Base-by-base conservation (phyloP, 2,113 vertebrate species). In the Nothoprocta pentlandii region DNA sequence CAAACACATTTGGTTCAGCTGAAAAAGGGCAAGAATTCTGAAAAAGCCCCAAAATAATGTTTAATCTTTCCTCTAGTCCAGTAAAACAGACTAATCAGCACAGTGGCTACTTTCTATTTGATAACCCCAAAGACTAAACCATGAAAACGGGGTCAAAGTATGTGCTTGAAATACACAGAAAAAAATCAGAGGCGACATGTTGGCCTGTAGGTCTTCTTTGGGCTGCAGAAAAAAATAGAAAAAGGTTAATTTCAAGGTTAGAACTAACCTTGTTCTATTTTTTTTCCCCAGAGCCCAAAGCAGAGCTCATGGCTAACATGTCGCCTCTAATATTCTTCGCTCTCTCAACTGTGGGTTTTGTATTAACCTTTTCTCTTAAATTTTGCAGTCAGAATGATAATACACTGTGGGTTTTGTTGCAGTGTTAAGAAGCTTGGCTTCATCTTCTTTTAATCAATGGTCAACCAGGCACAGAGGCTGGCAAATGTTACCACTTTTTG, bases 241-340 rank as follows among this genome's bases (percentile, higher is more conserved):
- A 91, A 96, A 97, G 94, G 92, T 95, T 97, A 96, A 96, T 95
- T 96, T 97, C 95, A 96, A 97, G 95, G 95, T 96, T 96, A 97
- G 91, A 96, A 95, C 92, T 94, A 96, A 96, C 96, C 93, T 95
- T 96, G 84, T 68, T 93, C 78, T 93, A 73, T 61, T 67, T 95
- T 93, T 92, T 94, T 64, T 7, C 46, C 26, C 54, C 54, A 89
- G 80, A 95, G 93, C 94, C 92, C 56, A 82, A 85, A 97, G 95
- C 95, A 20, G 84, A 94, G 93, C 96, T 96, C 68, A 87, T 68
- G 87, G 96, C 92, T 64, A 93, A 64, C 67, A 91, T 82, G 95
- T 91, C 95, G 74, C 84, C 91, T 96, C 87, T 8, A 92, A 96
- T 97, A 94, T 93, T 79, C 81, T 80, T 91, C 87, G 49, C 70